phyloP scores from a whole-genome alignment of 2,113 vertebrate species.

The Pseudolaguvia tuberculata region DNA sequence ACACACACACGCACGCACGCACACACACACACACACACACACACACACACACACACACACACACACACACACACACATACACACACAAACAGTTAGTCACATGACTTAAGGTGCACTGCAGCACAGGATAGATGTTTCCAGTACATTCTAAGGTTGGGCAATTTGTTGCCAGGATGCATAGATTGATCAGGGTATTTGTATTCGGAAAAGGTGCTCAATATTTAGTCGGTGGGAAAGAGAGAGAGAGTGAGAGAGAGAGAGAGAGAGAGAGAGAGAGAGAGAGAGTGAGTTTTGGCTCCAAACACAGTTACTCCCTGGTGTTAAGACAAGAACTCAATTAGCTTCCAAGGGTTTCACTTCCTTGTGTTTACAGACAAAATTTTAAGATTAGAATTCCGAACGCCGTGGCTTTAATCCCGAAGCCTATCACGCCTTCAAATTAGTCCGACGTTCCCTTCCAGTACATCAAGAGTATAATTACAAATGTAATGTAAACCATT shows the following conservation, averaged over 20 bases:
- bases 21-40: no score
- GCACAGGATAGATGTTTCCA: slow-evolving; percentile 27
- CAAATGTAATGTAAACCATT: no score
- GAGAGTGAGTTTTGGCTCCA: slow-evolving; percentile 17
- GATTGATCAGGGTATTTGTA: slow-evolving; percentile 44
- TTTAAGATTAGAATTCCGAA: slow-evolving; percentile 26
- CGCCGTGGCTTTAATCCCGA: not conserved
- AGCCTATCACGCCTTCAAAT: not conserved
- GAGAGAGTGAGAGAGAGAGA: not conserved
- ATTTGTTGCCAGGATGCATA: slow-evolving; percentile 48
- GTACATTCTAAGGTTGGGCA: slow-evolving; percentile 40
- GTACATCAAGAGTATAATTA: not conserved
- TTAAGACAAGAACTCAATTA: slow-evolving; percentile 40
- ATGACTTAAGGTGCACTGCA: slow-evolving; percentile 57
- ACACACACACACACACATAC: not conserved
- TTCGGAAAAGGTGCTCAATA: slow-evolving; percentile 42
- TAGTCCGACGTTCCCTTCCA: not conserved
- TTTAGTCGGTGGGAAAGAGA: slow-evolving; percentile 4
- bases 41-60: not conserved
- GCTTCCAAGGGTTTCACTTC: slow-evolving; percentile 10
- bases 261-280: not conserved
- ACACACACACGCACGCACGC: no score
- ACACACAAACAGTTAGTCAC: slow-evolving; percentile 56
- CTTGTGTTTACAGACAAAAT: slow-evolving; percentile 25
- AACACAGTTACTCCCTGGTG: slow-evolving; percentile 16